Percentiles rank a stretch among this genome's conserved stretches.
Conservation (phyloP, 2,113 vertebrate species). For the Anser cygnoides region DNA sequence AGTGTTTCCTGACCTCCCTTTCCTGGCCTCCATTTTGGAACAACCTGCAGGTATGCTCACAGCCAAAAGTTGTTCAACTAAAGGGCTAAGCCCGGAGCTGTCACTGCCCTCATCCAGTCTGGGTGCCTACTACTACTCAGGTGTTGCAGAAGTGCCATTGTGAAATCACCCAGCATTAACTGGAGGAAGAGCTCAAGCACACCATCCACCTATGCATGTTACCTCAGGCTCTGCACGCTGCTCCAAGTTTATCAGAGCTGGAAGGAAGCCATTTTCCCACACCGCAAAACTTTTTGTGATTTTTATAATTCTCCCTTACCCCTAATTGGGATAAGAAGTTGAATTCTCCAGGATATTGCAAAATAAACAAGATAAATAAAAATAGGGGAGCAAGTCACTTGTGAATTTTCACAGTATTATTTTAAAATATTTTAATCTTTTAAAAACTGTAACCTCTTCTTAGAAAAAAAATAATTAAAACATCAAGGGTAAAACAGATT, state of each 20-base stretch:
- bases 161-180: background rate
- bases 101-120: background rate
- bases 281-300: background rate
- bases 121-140: background rate
- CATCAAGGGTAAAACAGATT: background rate
- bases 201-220: fast-evolving
- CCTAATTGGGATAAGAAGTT: background rate
- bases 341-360: background rate
- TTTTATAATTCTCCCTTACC: background rate
- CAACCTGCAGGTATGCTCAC: too few relatives aligned
- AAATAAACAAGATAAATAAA: background rate
- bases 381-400: background rate
- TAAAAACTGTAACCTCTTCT: background rate
- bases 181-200: background rate
- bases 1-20: background rate
- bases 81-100: background rate
- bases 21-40: background rate
- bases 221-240: background rate
- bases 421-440: background rate
- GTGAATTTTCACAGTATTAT: background rate
- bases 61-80: background rate
- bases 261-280: background rate
- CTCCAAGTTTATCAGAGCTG: background rate
- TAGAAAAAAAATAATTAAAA: background rate
- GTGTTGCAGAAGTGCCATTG: background rate